Conservation (phyloP, 1,140 invertebrate species). For the Telenomus remus region DNA sequence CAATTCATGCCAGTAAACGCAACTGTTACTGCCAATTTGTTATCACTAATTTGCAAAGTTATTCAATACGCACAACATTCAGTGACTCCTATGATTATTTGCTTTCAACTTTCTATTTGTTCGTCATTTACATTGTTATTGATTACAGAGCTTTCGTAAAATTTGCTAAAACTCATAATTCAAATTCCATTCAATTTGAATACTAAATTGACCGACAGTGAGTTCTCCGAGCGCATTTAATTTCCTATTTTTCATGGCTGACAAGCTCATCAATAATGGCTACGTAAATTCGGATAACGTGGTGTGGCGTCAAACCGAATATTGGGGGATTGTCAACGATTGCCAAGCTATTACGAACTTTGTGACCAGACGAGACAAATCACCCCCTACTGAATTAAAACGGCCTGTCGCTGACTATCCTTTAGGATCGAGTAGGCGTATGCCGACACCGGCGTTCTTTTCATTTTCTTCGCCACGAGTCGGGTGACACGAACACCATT, state of each 20-base stretch:
- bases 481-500: conserved; percentile 57
- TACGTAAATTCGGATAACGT: conserved; percentile 8
- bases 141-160: too few species aligned
- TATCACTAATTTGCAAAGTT: too few species aligned
- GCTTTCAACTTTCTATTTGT: too few species aligned
- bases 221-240: conserved; percentile 6
- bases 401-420: conserved; percentile 13
- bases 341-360: neutral
- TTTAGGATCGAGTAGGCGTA: conserved; percentile 24
- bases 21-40: too few species aligned
- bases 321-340: conserved; percentile 2
- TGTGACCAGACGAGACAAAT: neutral
- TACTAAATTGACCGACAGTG: conserved; percentile 6
- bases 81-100: too few species aligned
- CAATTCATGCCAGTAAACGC: too few species aligned
- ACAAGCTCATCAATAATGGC: conserved; percentile 19
- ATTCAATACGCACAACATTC: too few species aligned
- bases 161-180: conserved; percentile 4
- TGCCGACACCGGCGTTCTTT: conserved; percentile 30
- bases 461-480: conserved; percentile 48
- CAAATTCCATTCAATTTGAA: conserved; percentile 8
- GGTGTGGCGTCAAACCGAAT: neutral
- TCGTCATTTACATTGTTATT: too few species aligned
- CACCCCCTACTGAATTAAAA: conserved; percentile 13
- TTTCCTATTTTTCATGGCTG: conserved; percentile 23